A percentile compares a stretch with the other conserved stretches of the same genome.
Conservation (phyloP, 2,888 invertebrate species). For the Iselma pallidipennis region DNA sequence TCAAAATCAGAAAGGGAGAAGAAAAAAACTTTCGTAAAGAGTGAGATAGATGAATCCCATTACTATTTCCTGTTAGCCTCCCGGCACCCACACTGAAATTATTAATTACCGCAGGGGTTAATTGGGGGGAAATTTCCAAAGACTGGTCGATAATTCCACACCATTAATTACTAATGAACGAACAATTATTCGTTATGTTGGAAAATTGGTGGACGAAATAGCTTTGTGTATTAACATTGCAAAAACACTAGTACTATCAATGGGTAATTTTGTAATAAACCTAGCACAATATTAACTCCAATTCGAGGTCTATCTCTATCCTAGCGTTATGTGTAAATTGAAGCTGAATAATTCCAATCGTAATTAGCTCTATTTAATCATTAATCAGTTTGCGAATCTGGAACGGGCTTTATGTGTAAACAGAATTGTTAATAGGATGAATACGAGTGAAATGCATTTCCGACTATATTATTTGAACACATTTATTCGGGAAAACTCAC, state of each 20-base stretch:
- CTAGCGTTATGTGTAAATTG: background rate
- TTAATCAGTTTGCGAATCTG: background rate
- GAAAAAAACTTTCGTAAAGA: background rate
- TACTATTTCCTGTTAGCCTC: background rate
- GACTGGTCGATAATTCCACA: conserved; percentile 2
- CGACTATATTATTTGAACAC: background rate
- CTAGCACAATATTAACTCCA: background rate
- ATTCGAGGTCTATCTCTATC: background rate
- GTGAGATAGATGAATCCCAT: background rate
- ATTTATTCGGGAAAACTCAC: background rate
- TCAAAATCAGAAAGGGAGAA: background rate
- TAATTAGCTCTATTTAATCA: background rate
- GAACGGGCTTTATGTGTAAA: background rate
- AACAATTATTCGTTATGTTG: background rate
- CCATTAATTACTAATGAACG: conserved; percentile 1
- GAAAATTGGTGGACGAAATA: background rate
- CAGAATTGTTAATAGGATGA: background rate
- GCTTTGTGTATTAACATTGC: background rate
- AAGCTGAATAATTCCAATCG: background rate
- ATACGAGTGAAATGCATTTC: background rate
- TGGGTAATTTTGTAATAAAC: background rate
- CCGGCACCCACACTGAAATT: background rate
- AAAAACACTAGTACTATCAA: background rate
- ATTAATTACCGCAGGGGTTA: background rate
- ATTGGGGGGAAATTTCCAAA: background rate